These are phyloP conservation scores for Microvelia longipes DNA, from an alignment of 1,140 invertebrate species.

Conservation along the genomic window DNA sequence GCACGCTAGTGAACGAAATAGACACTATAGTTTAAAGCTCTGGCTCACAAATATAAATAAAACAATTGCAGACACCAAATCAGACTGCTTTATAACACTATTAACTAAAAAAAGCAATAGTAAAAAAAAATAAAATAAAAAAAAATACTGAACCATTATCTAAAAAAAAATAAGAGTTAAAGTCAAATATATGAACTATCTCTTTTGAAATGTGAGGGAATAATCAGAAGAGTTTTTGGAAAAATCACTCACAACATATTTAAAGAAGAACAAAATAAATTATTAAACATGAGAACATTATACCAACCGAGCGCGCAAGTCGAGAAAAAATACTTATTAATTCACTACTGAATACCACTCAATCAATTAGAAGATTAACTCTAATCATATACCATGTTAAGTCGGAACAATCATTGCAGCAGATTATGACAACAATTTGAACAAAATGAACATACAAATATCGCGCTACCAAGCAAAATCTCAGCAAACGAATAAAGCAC, in stretches of 20 bases:
- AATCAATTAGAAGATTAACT: background rate
- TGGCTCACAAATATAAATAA: background rate
- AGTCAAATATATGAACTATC: background rate
- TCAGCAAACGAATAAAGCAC: too few relatives aligned
- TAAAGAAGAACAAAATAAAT: background rate
- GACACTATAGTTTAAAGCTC: background rate
- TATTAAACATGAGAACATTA: background rate
- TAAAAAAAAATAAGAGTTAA: background rate
- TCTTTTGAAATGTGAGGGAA: background rate
- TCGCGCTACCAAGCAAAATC: too few relatives aligned
- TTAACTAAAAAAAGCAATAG: too few relatives aligned
- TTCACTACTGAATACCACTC: background rate
- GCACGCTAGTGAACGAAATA: background rate
- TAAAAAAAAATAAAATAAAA: background rate
- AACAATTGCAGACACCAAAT: background rate
- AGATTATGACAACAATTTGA: too few relatives aligned
- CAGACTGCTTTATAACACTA: background rate
- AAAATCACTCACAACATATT: background rate
- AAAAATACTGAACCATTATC: background rate
- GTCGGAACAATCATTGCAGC: too few relatives aligned
- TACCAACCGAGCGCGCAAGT: background rate
- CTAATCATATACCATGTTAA: too few relatives aligned
- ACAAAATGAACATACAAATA: too few relatives aligned
- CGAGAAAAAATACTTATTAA: background rate
- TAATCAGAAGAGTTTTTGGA: background rate